Evolutionary conservation across 2,113 vertebrate genomes (phyloP).

Genomic region (Neodontobutis hainanensis): DNA sequence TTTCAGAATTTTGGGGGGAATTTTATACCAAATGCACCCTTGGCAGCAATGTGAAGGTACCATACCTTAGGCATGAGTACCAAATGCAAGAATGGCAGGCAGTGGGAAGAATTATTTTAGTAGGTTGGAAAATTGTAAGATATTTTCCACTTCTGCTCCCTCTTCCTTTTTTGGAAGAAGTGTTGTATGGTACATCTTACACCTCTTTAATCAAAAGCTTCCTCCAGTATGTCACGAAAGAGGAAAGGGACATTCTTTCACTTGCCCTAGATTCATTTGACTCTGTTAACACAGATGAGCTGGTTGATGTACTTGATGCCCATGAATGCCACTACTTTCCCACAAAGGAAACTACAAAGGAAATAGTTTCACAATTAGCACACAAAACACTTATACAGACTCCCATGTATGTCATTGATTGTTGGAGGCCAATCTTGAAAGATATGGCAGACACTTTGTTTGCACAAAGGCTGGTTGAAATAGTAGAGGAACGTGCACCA

Average conservation of each 20-base stretch:
- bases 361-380: too few relatives aligned
- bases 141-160: not conserved
- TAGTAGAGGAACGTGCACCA: not conserved
- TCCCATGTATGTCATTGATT: not conserved
- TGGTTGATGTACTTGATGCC: too few relatives aligned
- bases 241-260: not conserved
- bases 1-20: too few relatives aligned
- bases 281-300: too few relatives aligned
- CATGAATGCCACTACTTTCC: too few relatives aligned
- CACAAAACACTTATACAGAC: slow-evolving; percentile 1
- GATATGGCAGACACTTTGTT: not conserved
- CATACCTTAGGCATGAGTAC: not conserved
- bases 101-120: slow-evolving; percentile 1
- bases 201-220: not conserved
- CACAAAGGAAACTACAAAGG: too few relatives aligned
- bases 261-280: not conserved
- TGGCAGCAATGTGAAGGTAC: not conserved
- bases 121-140: not conserved
- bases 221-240: not conserved
- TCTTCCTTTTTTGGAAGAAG: not conserved
- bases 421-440: not conserved
- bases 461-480: too few relatives aligned
- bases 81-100: not conserved
- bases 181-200: not conserved
- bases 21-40: not conserved